Percentiles rank a stretch among this genome's conserved stretches.
These are phyloP conservation scores for Furnarius figulus DNA, from an alignment of 2,113 vertebrate species.

Conservation along the genomic window DNA sequence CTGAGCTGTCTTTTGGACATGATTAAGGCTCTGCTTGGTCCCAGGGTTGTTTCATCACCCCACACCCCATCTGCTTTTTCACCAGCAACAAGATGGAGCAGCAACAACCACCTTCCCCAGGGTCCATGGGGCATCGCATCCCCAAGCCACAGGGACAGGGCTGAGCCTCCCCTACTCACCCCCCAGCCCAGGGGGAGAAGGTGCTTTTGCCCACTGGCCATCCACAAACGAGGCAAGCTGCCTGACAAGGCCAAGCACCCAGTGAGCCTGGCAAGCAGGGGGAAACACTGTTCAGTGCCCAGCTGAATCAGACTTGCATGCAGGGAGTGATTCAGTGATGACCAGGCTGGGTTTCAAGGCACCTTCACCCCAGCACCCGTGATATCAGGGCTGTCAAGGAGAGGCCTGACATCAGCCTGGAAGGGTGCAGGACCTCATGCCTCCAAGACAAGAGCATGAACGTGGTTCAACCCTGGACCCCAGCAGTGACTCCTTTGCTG, in stretches of 20 bases:
- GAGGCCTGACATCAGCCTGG: not conserved
- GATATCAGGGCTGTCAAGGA: not conserved
- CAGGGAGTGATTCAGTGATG: constrained; percentile 15
- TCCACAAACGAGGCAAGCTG: not conserved
- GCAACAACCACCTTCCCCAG: not conserved
- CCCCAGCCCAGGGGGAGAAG: not conserved
- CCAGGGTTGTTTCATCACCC: not conserved
- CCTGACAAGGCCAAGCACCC: not conserved
- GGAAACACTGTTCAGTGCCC: not conserved
- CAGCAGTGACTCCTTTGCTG: not conserved
- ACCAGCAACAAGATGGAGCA: not conserved
- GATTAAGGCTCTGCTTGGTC: not conserved
- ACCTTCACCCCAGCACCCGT: not conserved
- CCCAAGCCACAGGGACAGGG: not conserved
- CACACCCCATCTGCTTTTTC: not conserved
- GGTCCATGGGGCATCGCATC: not conserved
- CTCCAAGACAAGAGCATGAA: not conserved
- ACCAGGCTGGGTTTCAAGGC: not conserved
- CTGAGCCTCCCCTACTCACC: not conserved
- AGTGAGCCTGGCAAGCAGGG: not conserved
- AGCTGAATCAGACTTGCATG: constrained; percentile 8
- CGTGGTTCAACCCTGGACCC: not conserved
- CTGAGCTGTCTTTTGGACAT: not conserved
- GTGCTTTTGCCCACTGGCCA: not conserved
- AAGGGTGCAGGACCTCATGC: not conserved